Percentiles rank a stretch among this genome's conserved stretches.
phyloP scores from a whole-genome alignment of 2,113 vertebrate genomes.

The Leucopsar rothschildi region DNA sequence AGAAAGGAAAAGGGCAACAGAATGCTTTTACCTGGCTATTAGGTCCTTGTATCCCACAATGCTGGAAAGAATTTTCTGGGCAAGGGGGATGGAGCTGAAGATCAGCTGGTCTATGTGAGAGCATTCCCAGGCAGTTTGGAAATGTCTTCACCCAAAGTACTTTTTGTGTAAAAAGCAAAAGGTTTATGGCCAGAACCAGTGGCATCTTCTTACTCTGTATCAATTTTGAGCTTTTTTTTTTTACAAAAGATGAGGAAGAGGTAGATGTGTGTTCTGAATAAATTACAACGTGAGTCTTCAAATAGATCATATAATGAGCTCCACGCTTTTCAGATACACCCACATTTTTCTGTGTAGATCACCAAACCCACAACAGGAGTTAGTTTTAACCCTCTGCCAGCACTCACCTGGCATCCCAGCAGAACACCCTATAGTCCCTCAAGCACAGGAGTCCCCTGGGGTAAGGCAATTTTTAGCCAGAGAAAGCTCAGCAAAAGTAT shows the following conservation, averaged over 20 bases:
- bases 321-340: background rate
- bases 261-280: background rate
- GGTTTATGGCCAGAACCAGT: background rate
- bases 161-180: background rate
- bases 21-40: background rate
- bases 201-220: background rate
- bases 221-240: background rate
- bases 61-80: background rate
- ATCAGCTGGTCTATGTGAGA: background rate
- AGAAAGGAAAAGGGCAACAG: background rate
- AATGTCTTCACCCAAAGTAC: background rate
- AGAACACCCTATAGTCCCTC: background rate
- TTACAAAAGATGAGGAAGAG: background rate
- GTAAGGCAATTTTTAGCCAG: constrained; percentile 23
- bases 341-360: background rate
- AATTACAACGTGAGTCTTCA: background rate
- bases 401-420: background rate
- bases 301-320: background rate
- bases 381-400: background rate
- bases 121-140: background rate
- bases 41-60: background rate
- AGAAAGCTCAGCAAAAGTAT: constrained; percentile 11
- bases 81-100: background rate
- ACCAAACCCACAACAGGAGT: background rate
- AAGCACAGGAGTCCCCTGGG: background rate